Conservation (phyloP, 2,113 vertebrate genomes). For the Mastomys natalensis region DNA sequence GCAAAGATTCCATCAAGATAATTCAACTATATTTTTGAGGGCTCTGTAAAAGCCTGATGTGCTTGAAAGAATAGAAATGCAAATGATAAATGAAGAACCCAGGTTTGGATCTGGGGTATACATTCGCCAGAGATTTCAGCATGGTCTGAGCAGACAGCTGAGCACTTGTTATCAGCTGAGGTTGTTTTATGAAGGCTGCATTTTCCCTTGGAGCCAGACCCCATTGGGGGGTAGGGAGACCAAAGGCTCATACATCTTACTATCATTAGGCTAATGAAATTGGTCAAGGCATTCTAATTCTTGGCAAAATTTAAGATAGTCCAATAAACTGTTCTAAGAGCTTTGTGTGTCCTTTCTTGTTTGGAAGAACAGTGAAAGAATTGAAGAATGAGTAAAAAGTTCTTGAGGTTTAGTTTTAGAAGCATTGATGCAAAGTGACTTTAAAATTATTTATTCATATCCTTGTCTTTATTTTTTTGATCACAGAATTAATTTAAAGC, state of each 20-base stretch:
- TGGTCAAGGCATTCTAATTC: slow-evolving; percentile 81
- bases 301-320: slow-evolving; percentile 74
- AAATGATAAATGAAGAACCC: slow-evolving; percentile 18
- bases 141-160: slow-evolving; percentile 62
- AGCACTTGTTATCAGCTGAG: slow-evolving; percentile 68
- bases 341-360: background rate
- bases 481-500: slow-evolving; percentile 25
- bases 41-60: background rate
- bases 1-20: slow-evolving; percentile 12
- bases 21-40: background rate
- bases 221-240: slow-evolving; percentile 62
- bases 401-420: background rate
- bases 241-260: slow-evolving; percentile 73
- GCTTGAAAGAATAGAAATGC: slow-evolving; percentile 40
- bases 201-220: slow-evolving; percentile 78
- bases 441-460: background rate
- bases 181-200: slow-evolving; percentile 65
- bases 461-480: background rate
- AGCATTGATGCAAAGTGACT: background rate
- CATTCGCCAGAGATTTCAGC: slow-evolving; percentile 32
- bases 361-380: slow-evolving; percentile 37
- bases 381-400: slow-evolving; percentile 18
- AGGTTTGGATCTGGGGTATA: slow-evolving; percentile 31
- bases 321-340: slow-evolving; percentile 45
- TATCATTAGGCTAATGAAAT: slow-evolving; percentile 81